Percentiles rank a stretch among this genome's conserved stretches.
phyloP scores from a whole-genome alignment of 2,113 vertebrate genomes.

The Myotis yumanensis region DNA sequence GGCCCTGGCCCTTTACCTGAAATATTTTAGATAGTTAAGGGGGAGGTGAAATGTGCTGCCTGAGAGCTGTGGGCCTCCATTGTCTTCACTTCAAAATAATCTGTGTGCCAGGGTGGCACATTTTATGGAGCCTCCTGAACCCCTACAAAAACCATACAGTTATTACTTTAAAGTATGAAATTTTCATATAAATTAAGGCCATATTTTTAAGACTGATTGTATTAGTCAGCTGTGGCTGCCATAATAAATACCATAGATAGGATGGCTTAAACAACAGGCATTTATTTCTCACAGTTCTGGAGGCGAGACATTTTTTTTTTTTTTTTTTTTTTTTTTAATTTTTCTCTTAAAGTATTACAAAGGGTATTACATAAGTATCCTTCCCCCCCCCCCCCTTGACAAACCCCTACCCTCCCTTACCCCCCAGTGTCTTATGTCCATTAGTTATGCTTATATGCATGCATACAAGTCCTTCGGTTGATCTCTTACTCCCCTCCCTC shows the following conservation, averaged over 20 bases:
- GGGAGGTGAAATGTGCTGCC: too few relatives aligned
- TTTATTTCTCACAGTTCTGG: neutral
- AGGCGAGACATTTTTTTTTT: neutral
- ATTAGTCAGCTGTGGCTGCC: neutral
- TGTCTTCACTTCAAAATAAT: neutral
- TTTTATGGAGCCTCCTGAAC: neutral
- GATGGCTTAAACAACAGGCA: neutral
- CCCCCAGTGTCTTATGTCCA: too few relatives aligned
- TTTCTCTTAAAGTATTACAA: too few relatives aligned
- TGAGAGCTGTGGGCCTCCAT: neutral
- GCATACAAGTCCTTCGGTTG: too few relatives aligned
- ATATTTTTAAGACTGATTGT: constrained; percentile 15
- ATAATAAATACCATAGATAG: neutral
- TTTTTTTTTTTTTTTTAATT: too few relatives aligned
- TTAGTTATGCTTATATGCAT: too few relatives aligned
- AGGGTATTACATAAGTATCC: too few relatives aligned
- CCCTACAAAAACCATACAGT: neutral
- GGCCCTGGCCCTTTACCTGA: neutral
- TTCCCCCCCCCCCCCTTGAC: too few relatives aligned
- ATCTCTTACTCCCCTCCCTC: too few relatives aligned
- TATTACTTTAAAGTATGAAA: neutral
- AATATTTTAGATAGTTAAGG: neutral
- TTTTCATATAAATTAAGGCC: neutral
- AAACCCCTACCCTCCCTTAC: too few relatives aligned
- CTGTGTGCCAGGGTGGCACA: neutral